Base-by-base conservation (phyloP, 2,113 vertebrate genomes). In the Eupsittula cactorum region DNA sequence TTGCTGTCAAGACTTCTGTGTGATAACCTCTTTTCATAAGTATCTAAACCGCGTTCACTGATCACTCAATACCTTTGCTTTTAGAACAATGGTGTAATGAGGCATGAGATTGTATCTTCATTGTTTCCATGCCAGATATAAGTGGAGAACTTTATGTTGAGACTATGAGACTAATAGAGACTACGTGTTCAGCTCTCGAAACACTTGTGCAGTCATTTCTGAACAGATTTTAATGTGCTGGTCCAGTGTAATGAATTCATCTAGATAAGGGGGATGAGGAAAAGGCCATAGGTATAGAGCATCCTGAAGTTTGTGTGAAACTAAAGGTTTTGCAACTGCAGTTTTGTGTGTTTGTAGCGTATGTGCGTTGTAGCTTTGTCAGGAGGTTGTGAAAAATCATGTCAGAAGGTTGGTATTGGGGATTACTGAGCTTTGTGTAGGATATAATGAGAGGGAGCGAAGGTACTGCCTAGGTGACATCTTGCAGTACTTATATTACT, bases 321-420 rank as follows among this genome's bases (percentile, higher is more conserved):
- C 23, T 23, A 33, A n/a, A 19, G 13, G 2, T 28, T 76, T 88
- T 67, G n/a, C 29, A 60, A 4, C 0, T 6, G 39, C 14, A 55
- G 23, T 14, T 82, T 73, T 31, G 14, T 44, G 29, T 13, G 3
- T 39, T 77, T 16, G 4, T 6, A 28, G 21, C 2, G 0, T 1
- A 11, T 25, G 27, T 46, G 29, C 24, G 57, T 29, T 57, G 39
- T 27, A 57, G 31, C 60, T 82, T 74, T 52, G 27, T 50, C 33
- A 16, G 50, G 21, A 74, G 42, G 13, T 31, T 14, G 55, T 7
- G 10, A 33, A 37, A 82, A 91, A 39, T 7, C 1, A 10, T 2
- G 9, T n/a, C n/a, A 53, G 55, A 11, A 74, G 44, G 29, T 35
- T 92, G 57, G 13, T 16, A 11, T 7, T 74, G 55, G 49, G 50